Conservation (phyloP, 2,797 vertebrate species). For the Lepilemur ruficaudatus region DNA sequence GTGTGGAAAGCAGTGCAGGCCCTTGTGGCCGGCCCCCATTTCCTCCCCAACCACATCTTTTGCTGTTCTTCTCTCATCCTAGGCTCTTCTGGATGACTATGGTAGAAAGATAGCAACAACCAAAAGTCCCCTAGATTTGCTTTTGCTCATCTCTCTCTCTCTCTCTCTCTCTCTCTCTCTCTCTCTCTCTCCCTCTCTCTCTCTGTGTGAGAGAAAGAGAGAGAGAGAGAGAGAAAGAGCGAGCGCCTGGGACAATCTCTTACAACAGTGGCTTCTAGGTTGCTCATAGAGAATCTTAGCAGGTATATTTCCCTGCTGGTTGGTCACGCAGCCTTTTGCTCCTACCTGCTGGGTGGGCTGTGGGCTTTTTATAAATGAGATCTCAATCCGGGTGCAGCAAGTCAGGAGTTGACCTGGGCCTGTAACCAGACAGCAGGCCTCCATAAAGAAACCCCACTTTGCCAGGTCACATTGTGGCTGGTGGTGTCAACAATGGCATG, state of each 20-base stretch:
- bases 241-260: neutral
- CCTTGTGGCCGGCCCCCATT: neutral
- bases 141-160: neutral
- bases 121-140: neutral
- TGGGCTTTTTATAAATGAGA: slow-evolving; percentile 7
- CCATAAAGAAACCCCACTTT: neutral
- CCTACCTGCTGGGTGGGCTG: neutral
- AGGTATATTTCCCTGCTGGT: neutral
- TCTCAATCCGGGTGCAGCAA: neutral
- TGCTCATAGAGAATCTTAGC: neutral
- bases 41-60: neutral
- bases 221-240: too few relatives aligned
- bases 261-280: neutral
- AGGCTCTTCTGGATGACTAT: neutral
- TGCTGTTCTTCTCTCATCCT: neutral
- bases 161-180: neutral
- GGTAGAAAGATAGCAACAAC: neutral
- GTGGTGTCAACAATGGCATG: neutral
- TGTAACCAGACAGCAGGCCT: neutral
- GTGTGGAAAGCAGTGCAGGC: neutral
- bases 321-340: neutral
- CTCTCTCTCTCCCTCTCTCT: neutral
- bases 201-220: too few relatives aligned
- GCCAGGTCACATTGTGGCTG: neutral
- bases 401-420: neutral